These are phyloP conservation scores for Saguinus imperator DNA, from an alignment of 2,113 vertebrate species.

Conservation along the genomic window DNA sequence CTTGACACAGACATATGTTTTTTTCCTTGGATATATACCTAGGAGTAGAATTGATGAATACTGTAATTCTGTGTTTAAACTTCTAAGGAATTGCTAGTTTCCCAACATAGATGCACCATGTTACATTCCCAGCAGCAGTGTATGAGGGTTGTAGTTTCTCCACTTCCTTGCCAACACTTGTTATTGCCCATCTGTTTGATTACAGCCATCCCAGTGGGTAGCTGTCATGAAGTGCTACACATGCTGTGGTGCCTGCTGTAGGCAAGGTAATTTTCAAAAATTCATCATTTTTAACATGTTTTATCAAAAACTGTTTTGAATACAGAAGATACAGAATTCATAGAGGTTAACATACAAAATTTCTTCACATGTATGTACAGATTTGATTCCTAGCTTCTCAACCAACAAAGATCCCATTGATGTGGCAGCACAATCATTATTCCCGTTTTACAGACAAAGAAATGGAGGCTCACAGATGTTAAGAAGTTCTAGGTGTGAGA, in stretches of 20 bases:
- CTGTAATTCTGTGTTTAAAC: background rate
- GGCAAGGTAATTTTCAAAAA: no score
- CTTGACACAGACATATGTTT: background rate
- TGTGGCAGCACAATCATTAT: background rate
- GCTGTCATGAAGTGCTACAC: background rate
- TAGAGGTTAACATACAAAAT: background rate
- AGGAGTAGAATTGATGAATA: background rate
- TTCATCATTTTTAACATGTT: background rate
- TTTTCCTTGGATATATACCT: background rate
- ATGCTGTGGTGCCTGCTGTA: no score
- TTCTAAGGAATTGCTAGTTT: background rate
- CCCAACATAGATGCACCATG: background rate
- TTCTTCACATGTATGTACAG: background rate
- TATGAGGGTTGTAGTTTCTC: background rate
- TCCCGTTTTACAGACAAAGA: background rate
- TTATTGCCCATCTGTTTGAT: background rate
- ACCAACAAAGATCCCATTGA: background rate
- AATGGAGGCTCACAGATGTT: background rate
- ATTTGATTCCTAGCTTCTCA: background rate
- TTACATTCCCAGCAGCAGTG: background rate
- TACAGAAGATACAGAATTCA: background rate
- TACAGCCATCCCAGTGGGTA: background rate
- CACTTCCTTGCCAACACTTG: background rate
- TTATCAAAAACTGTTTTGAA: background rate
- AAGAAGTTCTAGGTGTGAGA: background rate